Conservation (phyloP, 2,888 invertebrate species). For the Drosophila koepferae region DNA sequence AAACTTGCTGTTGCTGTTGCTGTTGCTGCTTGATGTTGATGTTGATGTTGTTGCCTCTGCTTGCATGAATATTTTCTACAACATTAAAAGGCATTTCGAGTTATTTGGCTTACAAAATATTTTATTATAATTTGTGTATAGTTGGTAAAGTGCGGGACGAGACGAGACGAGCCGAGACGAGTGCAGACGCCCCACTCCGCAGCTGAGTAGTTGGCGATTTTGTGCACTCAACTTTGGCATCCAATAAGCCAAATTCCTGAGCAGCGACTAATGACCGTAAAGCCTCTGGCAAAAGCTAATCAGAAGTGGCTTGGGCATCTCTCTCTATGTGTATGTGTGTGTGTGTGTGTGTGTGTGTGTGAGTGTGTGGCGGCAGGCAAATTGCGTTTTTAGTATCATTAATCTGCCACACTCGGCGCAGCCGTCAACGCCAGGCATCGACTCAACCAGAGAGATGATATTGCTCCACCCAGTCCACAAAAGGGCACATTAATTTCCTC, state of each 20-base stretch:
- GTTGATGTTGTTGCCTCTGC: slow-evolving; percentile 25
- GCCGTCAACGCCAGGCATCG: slow-evolving; percentile 69
- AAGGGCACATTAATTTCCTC: slow-evolving; percentile 83
- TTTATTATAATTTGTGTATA: slow-evolving; percentile 66
- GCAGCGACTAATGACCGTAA: slow-evolving; percentile 73
- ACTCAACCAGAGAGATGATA: slow-evolving; percentile 39
- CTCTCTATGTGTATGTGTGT: slow-evolving; percentile 14
- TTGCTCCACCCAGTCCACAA: slow-evolving; percentile 56
- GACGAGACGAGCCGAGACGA: not conserved
- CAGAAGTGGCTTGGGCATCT: slow-evolving; percentile 51
- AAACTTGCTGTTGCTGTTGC: slow-evolving; percentile 36
- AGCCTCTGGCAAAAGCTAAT: slow-evolving; percentile 71
- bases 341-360: slow-evolving; percentile 18
- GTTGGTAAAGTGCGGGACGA: slow-evolving; percentile 22
- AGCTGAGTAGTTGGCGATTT: slow-evolving; percentile 58
- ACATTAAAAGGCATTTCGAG: slow-evolving; percentile 77
- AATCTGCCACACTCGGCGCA: slow-evolving; percentile 72
- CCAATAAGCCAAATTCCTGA: slow-evolving; percentile 73
- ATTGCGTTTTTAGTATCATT: slow-evolving; percentile 74
- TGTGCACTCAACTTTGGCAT: slow-evolving; percentile 67
- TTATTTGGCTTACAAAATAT: slow-evolving; percentile 63
- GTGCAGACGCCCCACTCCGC: slow-evolving; percentile 1
- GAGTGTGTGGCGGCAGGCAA: slow-evolving; percentile 39
- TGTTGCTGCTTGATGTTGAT: not conserved
- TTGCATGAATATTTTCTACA: slow-evolving; percentile 69